These are phyloP conservation scores for Sphaeridia pumilis DNA, from an alignment of 2,888 invertebrate species.

Conservation along the genomic window DNA sequence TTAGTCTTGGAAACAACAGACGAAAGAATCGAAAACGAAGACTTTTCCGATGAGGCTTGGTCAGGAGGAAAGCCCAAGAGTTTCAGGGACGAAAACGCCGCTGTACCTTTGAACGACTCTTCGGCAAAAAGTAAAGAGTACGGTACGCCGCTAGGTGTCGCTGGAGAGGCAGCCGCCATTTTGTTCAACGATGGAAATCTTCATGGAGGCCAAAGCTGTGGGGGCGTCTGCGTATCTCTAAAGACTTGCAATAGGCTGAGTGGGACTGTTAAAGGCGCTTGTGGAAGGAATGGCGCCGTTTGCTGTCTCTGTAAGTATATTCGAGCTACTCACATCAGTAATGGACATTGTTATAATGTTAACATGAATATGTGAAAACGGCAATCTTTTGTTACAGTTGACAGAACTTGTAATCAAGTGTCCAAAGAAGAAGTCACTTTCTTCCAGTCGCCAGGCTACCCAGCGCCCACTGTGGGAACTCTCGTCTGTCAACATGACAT, in stretches of 20 bases:
- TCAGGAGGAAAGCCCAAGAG: too few relatives aligned
- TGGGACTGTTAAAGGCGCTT: conserved; percentile 20
- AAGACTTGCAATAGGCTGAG: conserved; percentile 22
- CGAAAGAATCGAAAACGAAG: too few relatives aligned
- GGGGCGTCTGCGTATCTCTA: conserved; percentile 28
- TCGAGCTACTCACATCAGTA: too few relatives aligned
- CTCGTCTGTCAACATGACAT: conserved; percentile 32
- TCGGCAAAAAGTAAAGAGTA: too few relatives aligned
- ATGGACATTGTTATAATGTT: not conserved
- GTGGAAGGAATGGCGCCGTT: conserved; percentile 24
- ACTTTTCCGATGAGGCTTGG: too few relatives aligned
- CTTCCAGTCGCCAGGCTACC: conserved; percentile 33
- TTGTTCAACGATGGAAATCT: conserved; percentile 17
- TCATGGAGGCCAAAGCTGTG: conserved; percentile 4
- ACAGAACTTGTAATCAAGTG: conserved; percentile 15
- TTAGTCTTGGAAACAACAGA: too few relatives aligned
- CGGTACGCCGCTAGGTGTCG: too few relatives aligned
- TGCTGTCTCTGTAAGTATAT: conserved; percentile 29
- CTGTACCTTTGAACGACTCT: too few relatives aligned
- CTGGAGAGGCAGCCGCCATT: conserved; percentile 6
- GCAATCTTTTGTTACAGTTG: conserved; percentile 4
- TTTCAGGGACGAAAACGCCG: too few relatives aligned
- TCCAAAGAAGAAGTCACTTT: conserved; percentile 19
- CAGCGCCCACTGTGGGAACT: conserved; percentile 31
- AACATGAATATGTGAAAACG: not conserved